Conservation (phyloP, 2,113 vertebrate species). For the Gnathochromis pfefferi region DNA sequence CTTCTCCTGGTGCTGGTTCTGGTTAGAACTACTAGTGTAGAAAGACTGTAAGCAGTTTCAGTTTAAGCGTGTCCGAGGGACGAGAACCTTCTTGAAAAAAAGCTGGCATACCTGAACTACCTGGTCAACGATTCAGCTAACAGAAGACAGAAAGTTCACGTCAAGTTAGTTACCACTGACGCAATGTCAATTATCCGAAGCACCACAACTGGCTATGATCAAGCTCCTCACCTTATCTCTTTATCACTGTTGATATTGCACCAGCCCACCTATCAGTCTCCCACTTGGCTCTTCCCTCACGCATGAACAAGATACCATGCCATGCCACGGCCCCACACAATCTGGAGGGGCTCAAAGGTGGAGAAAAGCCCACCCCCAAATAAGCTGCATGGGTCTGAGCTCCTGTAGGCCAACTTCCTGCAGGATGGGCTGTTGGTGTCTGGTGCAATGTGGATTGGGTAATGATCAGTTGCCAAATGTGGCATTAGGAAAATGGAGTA, state of each 20-base stretch:
- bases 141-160: rapidly evolving
- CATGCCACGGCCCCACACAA: rapidly evolving
- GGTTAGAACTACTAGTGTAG: background rate
- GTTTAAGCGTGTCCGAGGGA: background rate
- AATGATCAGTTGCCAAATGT: background rate
- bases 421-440: background rate
- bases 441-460: rapidly evolving
- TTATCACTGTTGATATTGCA: rapidly evolving
- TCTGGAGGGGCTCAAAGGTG: background rate
- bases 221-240: background rate
- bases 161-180: background rate
- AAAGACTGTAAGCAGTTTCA: rapidly evolving
- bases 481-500: background rate
- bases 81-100: background rate
- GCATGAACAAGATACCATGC: background rate
- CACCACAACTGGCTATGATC: background rate
- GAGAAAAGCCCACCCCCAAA: rapidly evolving
- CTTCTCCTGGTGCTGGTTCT: background rate
- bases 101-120: background rate
- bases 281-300: background rate
- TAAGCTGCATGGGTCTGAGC: rapidly evolving
- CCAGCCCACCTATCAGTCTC: background rate
- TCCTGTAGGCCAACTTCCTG: background rate
- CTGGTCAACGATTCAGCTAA: background rate
- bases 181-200: background rate